Percentiles rank a stretch among this genome's conserved stretches.
These are phyloP conservation scores for Platycercus adscitus DNA, from an alignment of 2,113 vertebrate species.

Conservation along the genomic window DNA sequence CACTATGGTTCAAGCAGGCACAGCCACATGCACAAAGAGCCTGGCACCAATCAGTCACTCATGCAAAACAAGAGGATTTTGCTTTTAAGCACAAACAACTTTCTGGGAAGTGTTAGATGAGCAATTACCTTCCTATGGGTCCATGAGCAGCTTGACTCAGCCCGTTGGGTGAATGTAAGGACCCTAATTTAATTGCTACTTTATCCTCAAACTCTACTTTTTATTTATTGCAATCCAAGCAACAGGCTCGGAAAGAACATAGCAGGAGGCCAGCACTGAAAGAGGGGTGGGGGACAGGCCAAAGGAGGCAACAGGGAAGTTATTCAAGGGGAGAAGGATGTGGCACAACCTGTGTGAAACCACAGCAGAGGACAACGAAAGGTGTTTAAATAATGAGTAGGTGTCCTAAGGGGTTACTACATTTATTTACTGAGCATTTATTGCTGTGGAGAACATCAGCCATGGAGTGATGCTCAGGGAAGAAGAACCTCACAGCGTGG, in stretches of 20 bases:
- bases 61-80: not conserved
- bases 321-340: not conserved
- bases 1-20: rapidly evolving
- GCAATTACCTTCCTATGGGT: not conserved
- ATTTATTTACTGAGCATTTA: not conserved
- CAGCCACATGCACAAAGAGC: not conserved
- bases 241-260: not conserved
- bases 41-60: not conserved
- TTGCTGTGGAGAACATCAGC: not conserved
- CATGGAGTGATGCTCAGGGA: rapidly evolving
- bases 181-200: not conserved
- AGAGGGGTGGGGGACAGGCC: not conserved
- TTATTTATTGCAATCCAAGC: not conserved
- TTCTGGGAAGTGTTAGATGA: not conserved
- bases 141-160: not conserved
- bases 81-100: not conserved
- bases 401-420: not conserved
- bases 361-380: not conserved
- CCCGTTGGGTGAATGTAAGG: rapidly evolving
- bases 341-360: not conserved
- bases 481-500: not conserved
- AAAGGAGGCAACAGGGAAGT: not conserved
- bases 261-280: not conserved
- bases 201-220: not conserved
- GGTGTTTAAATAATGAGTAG: not conserved